Base-by-base conservation (phyloP, 2,113 vertebrate species). In the Puntigrus tetrazona region DNA sequence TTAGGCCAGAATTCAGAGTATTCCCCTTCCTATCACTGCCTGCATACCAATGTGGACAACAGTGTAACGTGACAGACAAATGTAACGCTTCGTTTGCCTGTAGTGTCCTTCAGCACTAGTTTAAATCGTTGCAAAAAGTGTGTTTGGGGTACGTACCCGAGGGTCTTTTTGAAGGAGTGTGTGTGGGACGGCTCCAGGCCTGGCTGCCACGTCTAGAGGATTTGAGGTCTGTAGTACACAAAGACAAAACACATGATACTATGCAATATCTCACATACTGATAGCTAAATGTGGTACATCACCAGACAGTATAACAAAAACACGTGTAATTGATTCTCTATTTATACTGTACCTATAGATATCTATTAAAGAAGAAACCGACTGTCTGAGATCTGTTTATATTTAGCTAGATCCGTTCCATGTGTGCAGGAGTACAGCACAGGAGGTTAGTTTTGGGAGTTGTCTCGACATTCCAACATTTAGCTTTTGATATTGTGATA, bases 91-190 rank as follows among this genome's bases (percentile, higher is more conserved):
- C 31, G 45, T 29, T 75, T 50, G 73, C 25, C 65, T 8, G 1
- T 31, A 25, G 4, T 41, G 13, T 59, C 55, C 6, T 59, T 25
- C 5, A 36, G 45, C 1, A 67, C 7, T 45, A 45, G 25, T 9
- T 69, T 69, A 34, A n/a, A 38, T 36, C 3, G 1, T 11, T 63
- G n/a, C n/a, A 27, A 18, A 43, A 61, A 55, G 79, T 70, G 69
- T 34, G 43, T 78, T 38, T 84, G 70, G 73, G 20, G 18, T 22
- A 93, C 95, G 87, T 94, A 99, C 98, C 96, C 98, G 95, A 36
- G 97, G 98, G 94, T 99, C 98, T 91, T 99, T 99, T 87, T 98
- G 97, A 72, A 99, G 94, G 20, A 99, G 95, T 10, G 97, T 97
- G 81, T 99, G 97, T 22, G 97, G 97, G 88, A 98, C 96, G 4